phyloP scores from a whole-genome alignment of 2,113 vertebrate genomes.

The Bubo bubo region DNA sequence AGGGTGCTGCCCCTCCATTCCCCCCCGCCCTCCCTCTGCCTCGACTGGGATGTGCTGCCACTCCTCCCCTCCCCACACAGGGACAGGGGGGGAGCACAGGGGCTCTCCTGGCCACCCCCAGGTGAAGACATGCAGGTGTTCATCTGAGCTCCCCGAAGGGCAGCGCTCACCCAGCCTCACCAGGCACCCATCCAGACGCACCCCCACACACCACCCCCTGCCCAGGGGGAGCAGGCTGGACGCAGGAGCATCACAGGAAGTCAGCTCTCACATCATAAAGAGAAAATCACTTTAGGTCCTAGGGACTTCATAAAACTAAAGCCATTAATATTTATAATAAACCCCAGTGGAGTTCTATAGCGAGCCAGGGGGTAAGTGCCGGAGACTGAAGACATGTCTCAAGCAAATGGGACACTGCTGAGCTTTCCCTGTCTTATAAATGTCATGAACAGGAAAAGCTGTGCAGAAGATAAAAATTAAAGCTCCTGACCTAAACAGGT shows the following conservation, averaged over 20 bases:
- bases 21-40: neutral
- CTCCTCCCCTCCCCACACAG: no score
- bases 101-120: rapidly evolving
- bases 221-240: rapidly evolving
- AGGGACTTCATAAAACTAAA: neutral
- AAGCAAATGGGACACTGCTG: neutral
- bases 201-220: rapidly evolving
- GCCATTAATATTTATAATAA: neutral
- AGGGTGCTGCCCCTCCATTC: rapidly evolving
- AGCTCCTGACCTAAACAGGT: neutral
- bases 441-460: neutral
- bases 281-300: neutral
- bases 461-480: neutral
- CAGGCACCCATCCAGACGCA: no score
- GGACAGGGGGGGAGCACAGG: neutral
- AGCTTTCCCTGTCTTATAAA: neutral
- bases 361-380: rapidly evolving
- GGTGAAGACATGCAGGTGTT: neutral
- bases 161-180: rapidly evolving
- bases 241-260: neutral
- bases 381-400: neutral
- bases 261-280: neutral
- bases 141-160: rapidly evolving
- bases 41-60: rapidly evolving
- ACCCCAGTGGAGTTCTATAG: neutral